These are phyloP conservation scores for Drosophila saltans DNA, from an alignment of 1,140 invertebrate genomes.

Conservation along the genomic window DNA sequence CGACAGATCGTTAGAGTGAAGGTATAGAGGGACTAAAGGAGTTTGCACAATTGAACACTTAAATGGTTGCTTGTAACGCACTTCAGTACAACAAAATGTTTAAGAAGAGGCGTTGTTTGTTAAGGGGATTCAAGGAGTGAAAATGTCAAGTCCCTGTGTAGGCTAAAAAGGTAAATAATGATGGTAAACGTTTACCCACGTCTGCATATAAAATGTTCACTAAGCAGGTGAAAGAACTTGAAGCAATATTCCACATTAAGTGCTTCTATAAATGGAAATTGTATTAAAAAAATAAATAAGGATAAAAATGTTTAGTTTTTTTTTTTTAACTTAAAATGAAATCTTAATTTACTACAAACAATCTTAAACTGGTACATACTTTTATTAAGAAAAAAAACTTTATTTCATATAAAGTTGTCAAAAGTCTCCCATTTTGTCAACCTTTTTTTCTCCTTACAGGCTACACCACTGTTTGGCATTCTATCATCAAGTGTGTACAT, in stretches of 20 bases:
- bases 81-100: slow-evolving; percentile 40
- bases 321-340: no score
- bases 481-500: slow-evolving; percentile 44
- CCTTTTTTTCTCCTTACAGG: neutral
- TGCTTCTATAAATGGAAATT: neutral
- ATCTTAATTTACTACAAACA: no score
- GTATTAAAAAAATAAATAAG: no score
- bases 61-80: slow-evolving; percentile 57
- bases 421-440: neutral
- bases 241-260: neutral
- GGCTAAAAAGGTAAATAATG: slow-evolving; percentile 49
- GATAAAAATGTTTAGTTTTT: neutral
- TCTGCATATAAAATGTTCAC: neutral
- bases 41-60: slow-evolving; percentile 75
- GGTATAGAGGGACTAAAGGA: slow-evolving; percentile 14
- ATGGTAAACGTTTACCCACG: slow-evolving; percentile 32
- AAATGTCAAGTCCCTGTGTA: slow-evolving; percentile 31
- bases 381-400: no score
- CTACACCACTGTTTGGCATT: slow-evolving; percentile 46
- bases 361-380: no score
- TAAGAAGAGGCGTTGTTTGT: slow-evolving; percentile 55
- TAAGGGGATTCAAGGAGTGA: slow-evolving; percentile 44
- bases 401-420: no score
- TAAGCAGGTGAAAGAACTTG: neutral
- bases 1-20: slow-evolving; percentile 14